Percentiles rank a stretch among this genome's conserved stretches.
These are phyloP conservation scores for Nymphicus hollandicus DNA, from an alignment of 2,113 vertebrate species.

Conservation along the genomic window DNA sequence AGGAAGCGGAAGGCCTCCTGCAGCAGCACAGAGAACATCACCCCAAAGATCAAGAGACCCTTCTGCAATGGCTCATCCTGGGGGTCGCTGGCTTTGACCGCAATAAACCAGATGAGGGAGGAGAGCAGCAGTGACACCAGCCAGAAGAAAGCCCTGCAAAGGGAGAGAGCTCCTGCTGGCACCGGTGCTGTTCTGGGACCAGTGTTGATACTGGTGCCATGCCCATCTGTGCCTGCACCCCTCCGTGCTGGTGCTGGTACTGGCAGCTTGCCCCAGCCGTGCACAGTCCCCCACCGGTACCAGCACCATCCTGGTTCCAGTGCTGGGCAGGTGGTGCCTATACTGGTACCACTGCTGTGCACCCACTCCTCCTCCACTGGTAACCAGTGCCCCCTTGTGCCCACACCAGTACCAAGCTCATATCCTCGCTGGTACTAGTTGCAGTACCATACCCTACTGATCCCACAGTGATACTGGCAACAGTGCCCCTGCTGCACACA, in stretches of 20 bases:
- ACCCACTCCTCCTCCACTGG: neutral
- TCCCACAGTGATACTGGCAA: neutral
- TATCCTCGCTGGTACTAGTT: neutral
- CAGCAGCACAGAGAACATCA: conserved; percentile 76
- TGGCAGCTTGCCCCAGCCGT: neutral
- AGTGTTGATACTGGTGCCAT: fast-evolving
- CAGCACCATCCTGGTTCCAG: neutral
- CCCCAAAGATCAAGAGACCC: conserved; percentile 76
- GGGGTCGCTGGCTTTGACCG: conserved; percentile 67
- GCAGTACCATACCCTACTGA: neutral
- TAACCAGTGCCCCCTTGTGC: neutral
- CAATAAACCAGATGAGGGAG: conserved; percentile 80
- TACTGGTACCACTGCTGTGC: neutral
- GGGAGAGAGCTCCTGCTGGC: neutral
- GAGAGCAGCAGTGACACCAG: conserved; percentile 77
- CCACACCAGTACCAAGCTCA: neutral
- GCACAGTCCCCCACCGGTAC: neutral
- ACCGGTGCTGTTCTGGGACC: fast-evolving
- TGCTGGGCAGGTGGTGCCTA: neutral
- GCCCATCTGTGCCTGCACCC: fast-evolving
- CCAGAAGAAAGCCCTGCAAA: conserved; percentile 79
- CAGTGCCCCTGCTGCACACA: neutral
- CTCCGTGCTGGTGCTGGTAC: neutral
- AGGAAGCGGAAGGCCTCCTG: conserved; percentile 78
- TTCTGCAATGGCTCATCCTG: conserved; percentile 60